Base-by-base conservation (phyloP, 2,113 vertebrate genomes). In the Thymallus thymallus region DNA sequence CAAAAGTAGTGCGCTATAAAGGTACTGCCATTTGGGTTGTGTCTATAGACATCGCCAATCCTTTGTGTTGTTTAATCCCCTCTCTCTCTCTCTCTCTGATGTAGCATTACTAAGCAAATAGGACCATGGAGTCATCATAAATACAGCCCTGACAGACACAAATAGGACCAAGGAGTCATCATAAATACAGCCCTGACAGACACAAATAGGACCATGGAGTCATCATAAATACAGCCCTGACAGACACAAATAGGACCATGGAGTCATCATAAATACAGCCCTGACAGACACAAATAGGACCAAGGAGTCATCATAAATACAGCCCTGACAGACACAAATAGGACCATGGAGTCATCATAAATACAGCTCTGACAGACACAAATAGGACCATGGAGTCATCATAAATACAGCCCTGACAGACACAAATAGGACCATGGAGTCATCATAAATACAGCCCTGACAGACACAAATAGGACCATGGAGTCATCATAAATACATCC, bases 201-300 rank as follows among this genome's bases (percentile, higher is more conserved):
- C n/a, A n/a, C 48, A 75, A 7, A 82, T 35, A 71, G 12, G 22
- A 80, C 75, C 66, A 76, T 71, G 75, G 45, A 62, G 45, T 2
- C 29, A 7, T 60, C 41, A 73, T 58, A 13, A 13, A 71, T 68
- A 72, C 13, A 41, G 35, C 65, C 60, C n/a, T 61, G 62, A 29
- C n/a, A n/a, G n/a, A n/a, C n/a, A n/a, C 48, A 75, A 7, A 82
- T 35, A 71, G 12, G 22, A 80, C 75, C 66, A 76, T 71, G 75
- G 45, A 62, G 45, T 2, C 29, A 7, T 60, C 41, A 73, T 58
- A 13, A 13, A 71, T 68, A 72, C 13, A 41, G 35, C 65, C 60
- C n/a, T 61, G 62, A 29, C n/a, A n/a, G n/a, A n/a, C n/a, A n/a
- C 48, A 75, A 7, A 82, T 35, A 71, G 12, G 22, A 80, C 75